Evolutionary conservation across 2,888 invertebrate species (phyloP).

Genomic region (Rhagonycha lutea): DNA sequence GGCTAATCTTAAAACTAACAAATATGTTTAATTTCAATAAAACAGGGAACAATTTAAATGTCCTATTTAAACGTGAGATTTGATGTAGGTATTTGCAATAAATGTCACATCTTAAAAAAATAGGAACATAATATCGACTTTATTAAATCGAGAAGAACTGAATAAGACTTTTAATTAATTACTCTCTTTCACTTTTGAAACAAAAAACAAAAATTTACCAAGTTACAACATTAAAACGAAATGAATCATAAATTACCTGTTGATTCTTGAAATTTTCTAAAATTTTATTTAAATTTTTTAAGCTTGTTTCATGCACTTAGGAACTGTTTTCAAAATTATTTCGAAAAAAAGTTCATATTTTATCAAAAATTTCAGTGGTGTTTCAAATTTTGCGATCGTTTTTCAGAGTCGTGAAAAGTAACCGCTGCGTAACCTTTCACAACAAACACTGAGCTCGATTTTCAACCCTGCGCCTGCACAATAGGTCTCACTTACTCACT

Average conservation of each 20-base stretch:
- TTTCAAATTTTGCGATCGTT: neutral
- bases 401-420: neutral
- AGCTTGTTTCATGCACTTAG: neutral
- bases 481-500: conserved; percentile 17
- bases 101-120: neutral
- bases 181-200: neutral
- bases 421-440: conserved; percentile 10
- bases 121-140: neutral
- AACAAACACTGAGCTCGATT: conserved; percentile 13
- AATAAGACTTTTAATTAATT: neutral
- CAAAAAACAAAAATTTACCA: neutral
- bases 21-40: neutral
- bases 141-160: neutral
- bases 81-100: neutral
- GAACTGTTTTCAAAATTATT: neutral
- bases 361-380: neutral
- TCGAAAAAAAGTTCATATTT: neutral
- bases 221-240: neutral
- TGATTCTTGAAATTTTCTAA: neutral
- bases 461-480: conserved; percentile 17
- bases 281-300: neutral
- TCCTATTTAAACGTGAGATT: neutral
- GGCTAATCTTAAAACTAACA: neutral
- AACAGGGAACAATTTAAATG: neutral
- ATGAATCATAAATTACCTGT: neutral